These are phyloP conservation scores for Scomber colias DNA, from an alignment of 2,113 vertebrate species.

Conservation along the genomic window DNA sequence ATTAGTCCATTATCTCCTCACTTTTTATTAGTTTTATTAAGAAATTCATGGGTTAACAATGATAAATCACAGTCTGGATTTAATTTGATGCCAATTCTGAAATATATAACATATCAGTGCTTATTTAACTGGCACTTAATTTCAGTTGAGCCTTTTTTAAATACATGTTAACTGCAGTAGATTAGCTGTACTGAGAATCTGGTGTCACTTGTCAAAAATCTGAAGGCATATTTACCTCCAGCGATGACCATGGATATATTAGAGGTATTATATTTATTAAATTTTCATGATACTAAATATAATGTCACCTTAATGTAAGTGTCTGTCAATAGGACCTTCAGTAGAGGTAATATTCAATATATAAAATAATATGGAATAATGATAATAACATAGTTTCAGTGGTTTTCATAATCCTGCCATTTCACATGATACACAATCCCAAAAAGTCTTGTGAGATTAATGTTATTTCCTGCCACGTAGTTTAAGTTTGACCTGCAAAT, in stretches of 20 bases:
- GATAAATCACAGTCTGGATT: constrained; percentile 44
- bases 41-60: constrained; percentile 17
- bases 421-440: too few relatives aligned
- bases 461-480: too few relatives aligned
- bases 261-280: too few relatives aligned
- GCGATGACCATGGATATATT: not conserved
- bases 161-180: not conserved
- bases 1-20: constrained; percentile 35
- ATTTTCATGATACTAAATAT: too few relatives aligned
- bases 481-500: too few relatives aligned
- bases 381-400: too few relatives aligned
- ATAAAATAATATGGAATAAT: too few relatives aligned
- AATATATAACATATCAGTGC: constrained; percentile 26
- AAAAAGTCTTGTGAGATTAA: too few relatives aligned
- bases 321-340: too few relatives aligned
- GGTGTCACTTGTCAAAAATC: not conserved
- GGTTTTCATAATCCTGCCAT: too few relatives aligned
- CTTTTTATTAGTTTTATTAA: constrained; percentile 55
- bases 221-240: not conserved
- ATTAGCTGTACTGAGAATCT: not conserved
- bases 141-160: not conserved
- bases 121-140: constrained; percentile 19
- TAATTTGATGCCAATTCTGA: constrained; percentile 39
- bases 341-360: too few relatives aligned
- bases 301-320: too few relatives aligned